Evolutionary conservation across 2,797 vertebrate genomes (phyloP), one percentile per base, ranked within the genome.

Genomic region (Cyclopterus lumpus): DNA sequence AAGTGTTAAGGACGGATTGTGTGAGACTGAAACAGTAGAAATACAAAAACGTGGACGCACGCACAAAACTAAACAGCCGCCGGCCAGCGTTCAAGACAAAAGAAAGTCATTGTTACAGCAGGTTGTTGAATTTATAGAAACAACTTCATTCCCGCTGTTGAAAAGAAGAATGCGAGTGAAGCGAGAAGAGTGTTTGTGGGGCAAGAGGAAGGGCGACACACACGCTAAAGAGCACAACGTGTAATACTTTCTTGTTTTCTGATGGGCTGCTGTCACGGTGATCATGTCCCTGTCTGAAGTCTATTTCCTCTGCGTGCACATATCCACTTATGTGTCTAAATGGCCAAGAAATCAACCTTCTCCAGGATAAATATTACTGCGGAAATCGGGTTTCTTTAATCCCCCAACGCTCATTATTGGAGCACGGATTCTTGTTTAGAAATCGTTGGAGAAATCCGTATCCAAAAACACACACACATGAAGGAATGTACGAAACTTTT

Each of bases 401-500:
- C 3, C 12, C 5, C 6, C 2, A 40, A n/a, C 5, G 0, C 3
- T 70, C 2, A 20, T 62, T 61, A 68, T 3, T 6, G 36, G 24
- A 28, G 75, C 30, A 2, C 2, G 8, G 0, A 26, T 55, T 54
- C 28, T 59, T 28, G 32, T 32, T 63, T 16, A 0, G 20, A 61
- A 28, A 5, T 63, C 11, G 7, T 15, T 28, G 15, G 26, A 34
- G 14, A 65, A 65, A 77, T 69, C 10, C 28, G 16, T 10, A 30
- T 49, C 26, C 38, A 24, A 8, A 22, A 77, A 18, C 20, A 61
- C 38, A 40, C 11, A 40, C 38, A 12, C 9, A 61, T 71, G n/a
- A 59, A 77, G 30, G 34, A 75, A 72, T 65, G 70, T 54, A 54
- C 71, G 48, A 66, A 22, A 58, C 20, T 5, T 70, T 48, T 42